Conservation (phyloP, 2,888 invertebrate genomes). For the Lithophane socia region DNA sequence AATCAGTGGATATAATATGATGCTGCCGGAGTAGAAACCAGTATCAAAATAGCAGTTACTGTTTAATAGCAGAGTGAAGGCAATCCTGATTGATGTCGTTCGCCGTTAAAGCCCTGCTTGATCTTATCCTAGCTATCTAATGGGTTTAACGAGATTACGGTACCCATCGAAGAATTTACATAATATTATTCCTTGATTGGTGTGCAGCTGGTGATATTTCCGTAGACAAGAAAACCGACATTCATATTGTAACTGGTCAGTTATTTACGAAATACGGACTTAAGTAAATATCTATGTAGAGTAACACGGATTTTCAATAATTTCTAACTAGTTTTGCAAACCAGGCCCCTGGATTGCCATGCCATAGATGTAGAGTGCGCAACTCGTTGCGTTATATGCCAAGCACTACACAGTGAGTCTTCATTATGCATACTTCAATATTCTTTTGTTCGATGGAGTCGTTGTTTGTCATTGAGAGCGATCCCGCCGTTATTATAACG, state of each 20-base stretch:
- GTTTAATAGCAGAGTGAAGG: constrained; percentile 69
- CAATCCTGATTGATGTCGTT: constrained; percentile 85
- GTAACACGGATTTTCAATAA: constrained; percentile 44
- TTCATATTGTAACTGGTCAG: constrained; percentile 40
- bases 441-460: constrained; percentile 64
- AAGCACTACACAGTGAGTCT: constrained; percentile 41
- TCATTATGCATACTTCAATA: constrained; percentile 64
- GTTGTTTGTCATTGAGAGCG: constrained; percentile 66
- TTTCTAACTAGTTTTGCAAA: constrained; percentile 53
- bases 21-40: constrained; percentile 31
- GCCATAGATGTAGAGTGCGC: constrained; percentile 36
- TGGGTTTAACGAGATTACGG: constrained; percentile 87
- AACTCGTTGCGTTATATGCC: constrained; percentile 51
- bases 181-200: constrained; percentile 74
- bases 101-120: constrained; percentile 80
- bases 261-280: constrained; percentile 34
- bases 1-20: constrained; percentile 7
- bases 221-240: constrained; percentile 37
- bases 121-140: constrained; percentile 83
- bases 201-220: constrained; percentile 53
- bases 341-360: constrained; percentile 32
- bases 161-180: constrained; percentile 79
- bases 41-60: constrained; percentile 71
- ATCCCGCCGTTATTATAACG: constrained; percentile 65
- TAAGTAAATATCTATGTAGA: constrained; percentile 7